These are phyloP conservation scores for Nemapogon koenigi DNA, from an alignment of 2,888 invertebrate species.

Conservation along the genomic window DNA sequence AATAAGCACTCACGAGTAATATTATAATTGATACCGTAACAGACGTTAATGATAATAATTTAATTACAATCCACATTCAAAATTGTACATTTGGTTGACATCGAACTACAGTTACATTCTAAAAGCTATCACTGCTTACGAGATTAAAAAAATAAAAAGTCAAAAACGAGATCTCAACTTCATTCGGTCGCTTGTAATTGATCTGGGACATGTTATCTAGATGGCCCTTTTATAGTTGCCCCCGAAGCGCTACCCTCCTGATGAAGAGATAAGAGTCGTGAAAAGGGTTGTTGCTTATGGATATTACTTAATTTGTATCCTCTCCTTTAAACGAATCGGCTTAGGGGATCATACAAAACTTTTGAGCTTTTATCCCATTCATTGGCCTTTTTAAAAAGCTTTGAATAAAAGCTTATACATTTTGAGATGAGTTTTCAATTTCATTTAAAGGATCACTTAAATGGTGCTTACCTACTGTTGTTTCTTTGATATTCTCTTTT, in stretches of 20 bases:
- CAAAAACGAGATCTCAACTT: constrained; percentile 47
- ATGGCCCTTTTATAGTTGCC: constrained; percentile 55
- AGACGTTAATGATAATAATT: no score
- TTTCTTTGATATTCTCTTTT: constrained; percentile 2
- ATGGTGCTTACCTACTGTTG: no score
- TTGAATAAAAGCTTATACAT: constrained; percentile 3
- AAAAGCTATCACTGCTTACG: constrained; percentile 3
- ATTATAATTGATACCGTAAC: no score
- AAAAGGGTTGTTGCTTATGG: constrained; percentile 63
- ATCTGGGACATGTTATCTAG: constrained; percentile 61
- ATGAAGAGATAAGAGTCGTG: constrained; percentile 54
- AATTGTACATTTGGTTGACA: no score
- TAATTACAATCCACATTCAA: no score
- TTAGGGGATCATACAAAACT: constrained; percentile 42
- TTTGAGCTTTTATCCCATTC: constrained; percentile 13
- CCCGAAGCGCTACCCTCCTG: constrained; percentile 54
- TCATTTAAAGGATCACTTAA: constrained; percentile 25
- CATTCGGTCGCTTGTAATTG: constrained; percentile 57
- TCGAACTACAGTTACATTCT: constrained; percentile 7
- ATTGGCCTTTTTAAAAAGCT: constrained; percentile 21
- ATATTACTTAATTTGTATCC: constrained; percentile 64
- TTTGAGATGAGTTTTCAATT: constrained; percentile 32
- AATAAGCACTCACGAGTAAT: no score
- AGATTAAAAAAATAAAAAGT: constrained; percentile 23
- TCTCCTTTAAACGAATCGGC: constrained; percentile 48